Conservation (phyloP, 1,140 invertebrate genomes). For the Drosophila kurseongensis region DNA sequence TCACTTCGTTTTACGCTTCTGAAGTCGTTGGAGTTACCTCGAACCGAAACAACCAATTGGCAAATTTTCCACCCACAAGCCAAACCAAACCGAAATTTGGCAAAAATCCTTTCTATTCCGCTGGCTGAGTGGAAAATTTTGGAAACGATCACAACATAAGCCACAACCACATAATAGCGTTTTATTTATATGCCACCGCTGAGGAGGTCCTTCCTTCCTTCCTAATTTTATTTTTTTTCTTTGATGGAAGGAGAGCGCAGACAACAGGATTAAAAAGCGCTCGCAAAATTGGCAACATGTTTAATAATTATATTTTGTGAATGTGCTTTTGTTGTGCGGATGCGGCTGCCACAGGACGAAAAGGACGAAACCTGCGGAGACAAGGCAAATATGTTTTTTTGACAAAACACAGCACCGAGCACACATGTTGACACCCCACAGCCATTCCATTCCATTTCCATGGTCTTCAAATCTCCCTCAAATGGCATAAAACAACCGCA, state of each 20-base stretch:
- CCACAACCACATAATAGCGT: conserved; percentile 78
- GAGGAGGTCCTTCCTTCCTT: conserved; percentile 4
- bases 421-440: conserved; percentile 70
- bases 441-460: conserved; percentile 2
- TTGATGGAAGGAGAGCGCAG: conserved; percentile 34
- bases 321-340: conserved; percentile 64
- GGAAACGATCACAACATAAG: conserved; percentile 70
- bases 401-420: conserved; percentile 74
- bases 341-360: conserved; percentile 25
- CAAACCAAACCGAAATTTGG: conserved; percentile 46
- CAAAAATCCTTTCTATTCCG: conserved; percentile 8
- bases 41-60: conserved; percentile 35
- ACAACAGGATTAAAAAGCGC: conserved; percentile 82
- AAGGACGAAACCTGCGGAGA: conserved; percentile 31
- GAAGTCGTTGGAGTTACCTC: background rate
- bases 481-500: conserved; percentile 82
- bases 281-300: conserved; percentile 82
- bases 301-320: conserved; percentile 83
- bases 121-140: conserved; percentile 48
- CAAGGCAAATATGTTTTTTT: conserved; percentile 82
- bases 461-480: conserved; percentile 26
- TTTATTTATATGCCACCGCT: conserved; percentile 70
- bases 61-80: conserved; percentile 29
- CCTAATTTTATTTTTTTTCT: background rate
- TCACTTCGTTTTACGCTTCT: background rate